Conservation (phyloP, 2,888 invertebrate species). For the Drosophila robusta region DNA sequence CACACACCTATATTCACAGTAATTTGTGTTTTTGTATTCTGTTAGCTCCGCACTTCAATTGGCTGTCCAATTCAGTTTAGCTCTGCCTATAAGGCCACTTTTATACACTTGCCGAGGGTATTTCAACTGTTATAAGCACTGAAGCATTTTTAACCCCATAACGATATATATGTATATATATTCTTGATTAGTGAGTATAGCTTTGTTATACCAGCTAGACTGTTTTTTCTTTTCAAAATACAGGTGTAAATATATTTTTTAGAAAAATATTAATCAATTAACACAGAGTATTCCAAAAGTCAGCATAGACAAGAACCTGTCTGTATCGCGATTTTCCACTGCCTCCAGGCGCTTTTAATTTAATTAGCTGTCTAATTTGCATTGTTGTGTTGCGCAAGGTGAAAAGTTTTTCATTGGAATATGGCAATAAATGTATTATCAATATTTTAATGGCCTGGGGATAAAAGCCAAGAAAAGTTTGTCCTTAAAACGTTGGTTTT, state of each 20-base stretch:
- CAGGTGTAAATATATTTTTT: too few relatives aligned
- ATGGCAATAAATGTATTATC: constrained; percentile 45
- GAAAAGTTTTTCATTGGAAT: constrained; percentile 35
- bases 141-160: too few relatives aligned
- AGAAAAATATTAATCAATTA: neutral
- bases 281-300: constrained; percentile 12
- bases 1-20: neutral
- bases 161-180: too few relatives aligned
- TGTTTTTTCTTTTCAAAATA: too few relatives aligned
- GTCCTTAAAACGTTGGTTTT: neutral
- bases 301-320: too few relatives aligned
- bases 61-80: constrained; percentile 51
- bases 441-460: constrained; percentile 30
- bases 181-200: too few relatives aligned
- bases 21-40: constrained; percentile 31
- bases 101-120: constrained; percentile 1
- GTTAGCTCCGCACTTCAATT: constrained; percentile 39
- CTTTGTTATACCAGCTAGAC: too few relatives aligned
- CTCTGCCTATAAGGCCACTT: constrained; percentile 1
- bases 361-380: constrained; percentile 65
- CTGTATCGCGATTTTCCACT: neutral
- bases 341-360: constrained; percentile 55
- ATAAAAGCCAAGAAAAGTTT: neutral
- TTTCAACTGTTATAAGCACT: too few relatives aligned
- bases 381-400: constrained; percentile 29